These are phyloP conservation scores for Stenotaenia linearis DNA, from an alignment of 2,888 invertebrate species.

Conservation along the genomic window DNA sequence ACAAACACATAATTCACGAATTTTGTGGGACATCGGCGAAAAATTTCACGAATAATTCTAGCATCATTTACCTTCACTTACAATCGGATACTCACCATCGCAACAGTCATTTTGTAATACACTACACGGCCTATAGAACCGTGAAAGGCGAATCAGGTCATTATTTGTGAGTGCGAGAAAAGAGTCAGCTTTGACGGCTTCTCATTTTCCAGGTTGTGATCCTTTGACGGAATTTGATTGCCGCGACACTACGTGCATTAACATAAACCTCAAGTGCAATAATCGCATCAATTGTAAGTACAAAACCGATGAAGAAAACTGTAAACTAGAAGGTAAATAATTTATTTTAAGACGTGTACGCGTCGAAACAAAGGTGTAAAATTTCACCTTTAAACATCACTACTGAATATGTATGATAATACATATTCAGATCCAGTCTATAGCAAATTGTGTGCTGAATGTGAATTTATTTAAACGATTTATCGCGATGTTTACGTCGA, in stretches of 20 bases:
- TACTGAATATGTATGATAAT: too few relatives aligned
- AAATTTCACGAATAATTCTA: conserved; percentile 60
- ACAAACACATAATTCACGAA: conserved; percentile 54
- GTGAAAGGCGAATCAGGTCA: conserved; percentile 40
- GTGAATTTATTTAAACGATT: too few relatives aligned
- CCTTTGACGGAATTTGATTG: conserved; percentile 66
- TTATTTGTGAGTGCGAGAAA: not conserved
- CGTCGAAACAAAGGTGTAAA: too few relatives aligned
- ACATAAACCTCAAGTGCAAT: conserved; percentile 63
- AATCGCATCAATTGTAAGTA: conserved; percentile 70
- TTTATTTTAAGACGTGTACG: not conserved
- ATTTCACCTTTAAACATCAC: too few relatives aligned
- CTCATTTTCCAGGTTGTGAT: conserved; percentile 37
- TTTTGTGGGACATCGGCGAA: conserved; percentile 86
- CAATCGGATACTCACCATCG: conserved; percentile 59
- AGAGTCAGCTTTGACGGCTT: not conserved
- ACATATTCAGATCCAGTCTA: too few relatives aligned
- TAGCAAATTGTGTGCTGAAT: too few relatives aligned
- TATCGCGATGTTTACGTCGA: too few relatives aligned
- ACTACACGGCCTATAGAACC: conserved; percentile 68
- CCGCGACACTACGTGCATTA: conserved; percentile 81
- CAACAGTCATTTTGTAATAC: conserved; percentile 62
- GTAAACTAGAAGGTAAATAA: conserved; percentile 33
- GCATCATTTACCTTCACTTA: conserved; percentile 68
- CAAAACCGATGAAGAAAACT: conserved; percentile 69